Percentiles rank a stretch among this genome's conserved stretches.
phyloP scores from a whole-genome alignment of 2,113 vertebrate species.

The Mastomys coucha region DNA sequence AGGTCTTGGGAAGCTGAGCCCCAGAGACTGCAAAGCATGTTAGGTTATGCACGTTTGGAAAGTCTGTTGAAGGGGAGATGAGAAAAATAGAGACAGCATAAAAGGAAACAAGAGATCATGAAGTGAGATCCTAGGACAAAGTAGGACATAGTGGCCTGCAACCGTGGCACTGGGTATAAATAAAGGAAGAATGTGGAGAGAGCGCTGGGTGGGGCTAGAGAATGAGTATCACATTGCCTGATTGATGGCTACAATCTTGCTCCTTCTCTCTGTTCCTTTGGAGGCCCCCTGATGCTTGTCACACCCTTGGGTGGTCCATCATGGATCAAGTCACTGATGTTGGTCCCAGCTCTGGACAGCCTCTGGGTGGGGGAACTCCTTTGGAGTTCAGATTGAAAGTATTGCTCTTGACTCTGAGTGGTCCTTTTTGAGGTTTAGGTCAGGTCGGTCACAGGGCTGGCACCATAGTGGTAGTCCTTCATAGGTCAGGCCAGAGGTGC shows the following conservation, averaged over 20 bases:
- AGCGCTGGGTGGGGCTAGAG: neutral
- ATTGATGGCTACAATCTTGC: neutral
- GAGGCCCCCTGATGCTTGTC: neutral
- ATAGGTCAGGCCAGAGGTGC: neutral
- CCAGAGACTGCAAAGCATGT: neutral
- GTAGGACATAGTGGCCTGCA: neutral
- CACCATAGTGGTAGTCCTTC: neutral
- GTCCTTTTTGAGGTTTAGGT: neutral
- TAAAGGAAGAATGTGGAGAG: neutral
- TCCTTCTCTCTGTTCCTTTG: neutral
- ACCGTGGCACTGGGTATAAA: neutral
- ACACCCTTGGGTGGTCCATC: neutral
- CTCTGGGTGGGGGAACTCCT: neutral
- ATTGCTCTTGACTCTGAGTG: neutral
- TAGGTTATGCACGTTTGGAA: neutral
- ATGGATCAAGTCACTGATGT: neutral
- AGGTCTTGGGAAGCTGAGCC: neutral
- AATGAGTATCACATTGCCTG: neutral
- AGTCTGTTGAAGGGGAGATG: neutral
- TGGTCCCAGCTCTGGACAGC: neutral
- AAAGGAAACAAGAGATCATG: neutral
- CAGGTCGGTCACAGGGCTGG: neutral
- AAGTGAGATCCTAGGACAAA: neutral
- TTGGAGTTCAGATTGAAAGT: neutral
- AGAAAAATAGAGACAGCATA: neutral